A percentile compares a stretch with the other conserved stretches of the same genome.
Evolutionary conservation across 2,797 vertebrate species (phyloP).

Genomic region (Silurus lanzhouensis): DNA sequence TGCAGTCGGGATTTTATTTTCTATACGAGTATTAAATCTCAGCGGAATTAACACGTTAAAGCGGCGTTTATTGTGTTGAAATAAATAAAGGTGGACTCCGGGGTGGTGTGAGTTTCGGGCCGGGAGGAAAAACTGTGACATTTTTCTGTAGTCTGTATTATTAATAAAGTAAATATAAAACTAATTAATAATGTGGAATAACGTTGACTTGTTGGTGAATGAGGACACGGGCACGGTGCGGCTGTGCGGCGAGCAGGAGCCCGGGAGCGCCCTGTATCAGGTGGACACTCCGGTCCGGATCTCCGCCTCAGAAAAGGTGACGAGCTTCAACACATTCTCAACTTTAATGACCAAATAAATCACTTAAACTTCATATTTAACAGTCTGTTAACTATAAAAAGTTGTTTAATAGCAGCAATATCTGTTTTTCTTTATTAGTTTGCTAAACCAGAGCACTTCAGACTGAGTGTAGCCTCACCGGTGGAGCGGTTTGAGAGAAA

Average conservation of each 20-base stretch:
- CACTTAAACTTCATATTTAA: background rate
- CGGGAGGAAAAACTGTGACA: background rate
- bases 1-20: no score
- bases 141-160: background rate
- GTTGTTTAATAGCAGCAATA: background rate
- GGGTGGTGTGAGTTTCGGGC: background rate
- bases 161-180: no score
- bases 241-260: conserved; percentile 72
- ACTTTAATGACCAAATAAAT: background rate
- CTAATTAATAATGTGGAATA: conserved; percentile 80
- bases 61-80: no score
- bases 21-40: background rate
- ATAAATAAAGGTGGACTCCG: no score
- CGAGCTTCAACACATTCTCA: background rate
- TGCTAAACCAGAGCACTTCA: no score
- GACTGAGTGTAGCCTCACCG: no score
- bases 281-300: conserved; percentile 85
- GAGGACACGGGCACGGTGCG: conserved; percentile 84
- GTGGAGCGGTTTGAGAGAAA: no score
- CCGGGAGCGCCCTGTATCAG: conserved; percentile 86
- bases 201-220: conserved; percentile 84
- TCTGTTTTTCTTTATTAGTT: no score
- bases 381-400: background rate
- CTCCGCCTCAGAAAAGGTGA: conserved; percentile 83
- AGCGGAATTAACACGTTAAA: background rate